These are phyloP conservation scores for Sipha maydis DNA, from an alignment of 2,888 invertebrate species.

Conservation along the genomic window DNA sequence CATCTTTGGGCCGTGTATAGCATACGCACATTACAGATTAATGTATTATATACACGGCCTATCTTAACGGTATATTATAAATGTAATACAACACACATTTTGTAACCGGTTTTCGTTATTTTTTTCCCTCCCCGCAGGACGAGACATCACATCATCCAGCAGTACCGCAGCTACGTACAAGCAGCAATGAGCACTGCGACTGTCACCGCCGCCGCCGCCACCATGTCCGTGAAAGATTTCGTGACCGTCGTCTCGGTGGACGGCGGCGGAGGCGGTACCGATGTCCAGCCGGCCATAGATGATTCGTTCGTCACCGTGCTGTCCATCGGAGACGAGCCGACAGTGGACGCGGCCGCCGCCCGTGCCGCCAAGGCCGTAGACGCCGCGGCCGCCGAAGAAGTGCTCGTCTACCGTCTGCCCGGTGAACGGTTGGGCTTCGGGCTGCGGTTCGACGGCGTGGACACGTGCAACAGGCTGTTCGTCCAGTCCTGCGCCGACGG, in stretches of 20 bases:
- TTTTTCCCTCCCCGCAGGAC: neutral
- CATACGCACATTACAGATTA: neutral
- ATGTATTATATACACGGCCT: neutral
- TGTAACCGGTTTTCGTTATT: neutral
- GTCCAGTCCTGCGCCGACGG: slow-evolving; percentile 90
- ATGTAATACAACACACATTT: neutral
- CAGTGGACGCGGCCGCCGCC: slow-evolving; percentile 37
- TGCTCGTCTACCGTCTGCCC: slow-evolving; percentile 84
- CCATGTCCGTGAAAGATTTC: slow-evolving; percentile 69
- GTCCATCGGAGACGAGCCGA: slow-evolving; percentile 68
- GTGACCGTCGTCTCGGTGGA: slow-evolving; percentile 74
- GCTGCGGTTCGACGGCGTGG: slow-evolving; percentile 88
- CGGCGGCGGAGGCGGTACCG: slow-evolving; percentile 63
- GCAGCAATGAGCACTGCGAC: neutral
- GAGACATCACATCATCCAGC: neutral
- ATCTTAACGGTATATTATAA: neutral
- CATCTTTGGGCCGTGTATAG: neutral
- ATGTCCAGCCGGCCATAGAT: slow-evolving; percentile 64
- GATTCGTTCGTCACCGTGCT: slow-evolving; percentile 73
- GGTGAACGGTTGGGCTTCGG: slow-evolving; percentile 92
- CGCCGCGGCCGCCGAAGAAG: slow-evolving; percentile 72
- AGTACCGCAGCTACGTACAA: neutral
- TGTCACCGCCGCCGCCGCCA: neutral
- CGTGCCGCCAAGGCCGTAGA: slow-evolving; percentile 38
- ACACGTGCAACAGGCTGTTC: slow-evolving; percentile 82